These are phyloP conservation scores for Hucho hucho DNA, from an alignment of 2,113 vertebrate species.

Conservation along the genomic window DNA sequence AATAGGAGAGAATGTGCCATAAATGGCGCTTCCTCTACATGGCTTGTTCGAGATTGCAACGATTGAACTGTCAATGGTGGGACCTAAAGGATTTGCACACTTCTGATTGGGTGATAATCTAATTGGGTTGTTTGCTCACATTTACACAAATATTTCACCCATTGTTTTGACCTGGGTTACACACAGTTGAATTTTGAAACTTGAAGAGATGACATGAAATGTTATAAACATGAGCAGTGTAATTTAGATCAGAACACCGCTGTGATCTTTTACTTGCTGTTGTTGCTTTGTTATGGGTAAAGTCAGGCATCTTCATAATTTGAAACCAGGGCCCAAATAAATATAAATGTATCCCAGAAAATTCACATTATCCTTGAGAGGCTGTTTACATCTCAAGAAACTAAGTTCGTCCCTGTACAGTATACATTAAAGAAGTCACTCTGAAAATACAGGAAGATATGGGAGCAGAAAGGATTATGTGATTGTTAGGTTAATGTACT, in stretches of 20 bases:
- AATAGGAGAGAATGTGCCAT: no score
- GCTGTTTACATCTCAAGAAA: no score
- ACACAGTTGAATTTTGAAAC: not conserved
- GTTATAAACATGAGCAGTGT: not conserved
- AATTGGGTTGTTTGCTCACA: no score
- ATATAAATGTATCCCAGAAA: no score
- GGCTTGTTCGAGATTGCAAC: no score
- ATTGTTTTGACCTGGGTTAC: not conserved
- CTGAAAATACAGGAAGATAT: constrained; percentile 32
- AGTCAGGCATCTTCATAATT: not conserved
- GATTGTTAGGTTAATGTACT: constrained; percentile 36
- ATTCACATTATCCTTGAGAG: no score
- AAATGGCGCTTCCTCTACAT: no score
- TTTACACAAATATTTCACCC: not conserved
- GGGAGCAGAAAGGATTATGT: constrained; percentile 47
- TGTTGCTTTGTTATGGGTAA: not conserved
- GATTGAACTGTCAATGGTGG: no score
- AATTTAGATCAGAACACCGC: not conserved
- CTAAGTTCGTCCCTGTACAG: not conserved
- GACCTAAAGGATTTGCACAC: no score
- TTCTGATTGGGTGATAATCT: no score
- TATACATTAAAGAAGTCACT: constrained; percentile 1
- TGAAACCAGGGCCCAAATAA: not conserved
- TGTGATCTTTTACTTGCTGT: not conserved
- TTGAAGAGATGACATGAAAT: not conserved